These are phyloP conservation scores for Campaea margaritaria DNA, from an alignment of 2,888 invertebrate species.

Conservation along the genomic window DNA sequence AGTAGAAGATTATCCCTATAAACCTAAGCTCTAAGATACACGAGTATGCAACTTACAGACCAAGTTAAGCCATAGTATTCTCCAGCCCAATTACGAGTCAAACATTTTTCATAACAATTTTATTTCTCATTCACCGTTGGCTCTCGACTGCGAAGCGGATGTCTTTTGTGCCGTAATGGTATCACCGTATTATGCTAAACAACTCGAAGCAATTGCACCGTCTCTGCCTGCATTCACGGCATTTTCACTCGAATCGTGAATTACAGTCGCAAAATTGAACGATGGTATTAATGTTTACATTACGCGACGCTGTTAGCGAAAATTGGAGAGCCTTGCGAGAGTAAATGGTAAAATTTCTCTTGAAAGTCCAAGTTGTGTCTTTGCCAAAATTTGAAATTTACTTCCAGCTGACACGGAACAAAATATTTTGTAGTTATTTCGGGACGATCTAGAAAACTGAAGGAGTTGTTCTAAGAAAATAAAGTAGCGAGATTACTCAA, in stretches of 20 bases:
- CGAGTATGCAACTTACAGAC: background rate
- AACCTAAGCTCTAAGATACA: no score
- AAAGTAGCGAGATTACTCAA: no score
- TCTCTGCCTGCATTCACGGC: slow-evolving; percentile 45
- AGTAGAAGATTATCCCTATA: no score
- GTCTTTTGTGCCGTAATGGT: slow-evolving; percentile 71
- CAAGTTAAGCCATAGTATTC: background rate
- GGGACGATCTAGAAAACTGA: background rate
- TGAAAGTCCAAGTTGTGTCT: slow-evolving; percentile 8
- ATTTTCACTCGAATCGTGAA: slow-evolving; percentile 67
- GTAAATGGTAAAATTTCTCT: slow-evolving; percentile 18
- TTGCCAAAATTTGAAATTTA: slow-evolving; percentile 31
- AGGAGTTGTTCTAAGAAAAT: background rate
- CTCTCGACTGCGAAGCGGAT: slow-evolving; percentile 35
- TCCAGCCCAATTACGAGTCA: slow-evolving; percentile 29
- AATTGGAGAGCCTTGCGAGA: slow-evolving; percentile 37
- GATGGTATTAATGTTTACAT: slow-evolving; percentile 44
- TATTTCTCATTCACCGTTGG: slow-evolving; percentile 29
- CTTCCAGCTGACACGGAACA: slow-evolving; percentile 23
- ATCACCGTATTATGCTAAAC: slow-evolving; percentile 81
- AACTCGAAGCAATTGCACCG: slow-evolving; percentile 72
- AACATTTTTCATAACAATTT: slow-evolving; percentile 36
- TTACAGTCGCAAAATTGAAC: slow-evolving; percentile 64
- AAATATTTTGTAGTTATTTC: slow-evolving; percentile 1
- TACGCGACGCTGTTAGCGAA: slow-evolving; percentile 23